Evolutionary conservation across 2,797 vertebrate species (phyloP).

Genomic region (Chiroxiphia lanceolata): DNA sequence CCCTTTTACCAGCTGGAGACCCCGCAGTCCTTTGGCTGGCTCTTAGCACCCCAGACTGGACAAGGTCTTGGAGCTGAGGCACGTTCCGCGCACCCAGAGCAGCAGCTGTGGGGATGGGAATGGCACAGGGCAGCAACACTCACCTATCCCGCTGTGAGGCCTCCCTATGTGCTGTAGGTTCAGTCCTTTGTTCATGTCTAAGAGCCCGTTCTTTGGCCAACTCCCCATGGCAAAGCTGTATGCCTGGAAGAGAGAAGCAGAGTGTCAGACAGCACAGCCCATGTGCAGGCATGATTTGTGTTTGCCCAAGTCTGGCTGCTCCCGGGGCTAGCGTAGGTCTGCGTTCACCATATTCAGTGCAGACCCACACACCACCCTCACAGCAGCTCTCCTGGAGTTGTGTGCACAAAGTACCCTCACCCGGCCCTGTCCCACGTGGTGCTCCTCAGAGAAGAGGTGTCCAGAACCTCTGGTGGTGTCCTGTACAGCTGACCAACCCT

Average conservation of each 20-base stretch:
- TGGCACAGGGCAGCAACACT: constrained; percentile 53
- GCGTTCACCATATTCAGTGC: fast-evolving
- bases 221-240: constrained; percentile 86
- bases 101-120: not conserved
- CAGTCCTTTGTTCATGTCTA: constrained; percentile 87
- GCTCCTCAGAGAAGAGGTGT: not conserved
- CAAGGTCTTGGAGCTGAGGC: not conserved
- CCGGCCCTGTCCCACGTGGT: not conserved
- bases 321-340: fast-evolving
- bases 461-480: not conserved
- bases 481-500: not conserved
- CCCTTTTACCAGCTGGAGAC: not conserved
- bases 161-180: constrained; percentile 85
- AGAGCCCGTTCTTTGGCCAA: constrained; percentile 85
- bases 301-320: not conserved
- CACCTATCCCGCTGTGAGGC: constrained; percentile 86
- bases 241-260: constrained; percentile 76
- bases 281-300: not conserved
- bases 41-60: not conserved
- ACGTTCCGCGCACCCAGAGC: fast-evolving
- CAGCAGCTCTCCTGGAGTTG: not conserved
- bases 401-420: not conserved
- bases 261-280: constrained; percentile 23
- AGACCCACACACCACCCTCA: fast-evolving
- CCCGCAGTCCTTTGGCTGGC: not conserved